Percentiles rank a stretch among this genome's conserved stretches.
These are phyloP conservation scores for Odontamblyopus lacepedii DNA, from an alignment of 2,797 vertebrate genomes.

Conservation along the genomic window DNA sequence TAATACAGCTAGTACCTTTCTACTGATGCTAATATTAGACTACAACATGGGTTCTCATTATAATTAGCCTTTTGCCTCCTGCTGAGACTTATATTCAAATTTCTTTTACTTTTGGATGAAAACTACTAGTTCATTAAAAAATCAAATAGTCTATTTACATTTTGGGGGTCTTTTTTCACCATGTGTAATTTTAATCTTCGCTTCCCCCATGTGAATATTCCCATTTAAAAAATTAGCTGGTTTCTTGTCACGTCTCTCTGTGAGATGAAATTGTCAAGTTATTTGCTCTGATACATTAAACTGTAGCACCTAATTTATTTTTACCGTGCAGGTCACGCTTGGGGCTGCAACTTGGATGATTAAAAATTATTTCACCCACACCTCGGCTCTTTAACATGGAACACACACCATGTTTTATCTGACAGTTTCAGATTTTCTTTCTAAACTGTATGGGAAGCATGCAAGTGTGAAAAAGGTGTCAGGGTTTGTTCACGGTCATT, in stretches of 20 bases:
- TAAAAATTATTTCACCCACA: slow-evolving; percentile 17
- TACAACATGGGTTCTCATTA: not conserved
- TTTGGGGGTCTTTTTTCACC: not conserved
- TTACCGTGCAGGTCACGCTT: not conserved
- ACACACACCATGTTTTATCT: slow-evolving; percentile 1
- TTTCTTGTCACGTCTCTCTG: slow-evolving; percentile 8
- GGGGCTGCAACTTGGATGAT: slow-evolving; percentile 6
- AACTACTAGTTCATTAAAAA: not conserved
- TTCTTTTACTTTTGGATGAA: not conserved
- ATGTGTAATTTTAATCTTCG: slow-evolving; percentile 18
- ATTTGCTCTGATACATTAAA: slow-evolving; percentile 21
- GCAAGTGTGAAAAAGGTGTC: slow-evolving; percentile 4
- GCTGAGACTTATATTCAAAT: not conserved
- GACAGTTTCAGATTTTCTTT: slow-evolving; percentile 7
- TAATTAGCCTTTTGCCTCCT: not conserved
- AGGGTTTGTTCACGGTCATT: slow-evolving; percentile 6
- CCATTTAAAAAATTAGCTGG: slow-evolving; percentile 11
- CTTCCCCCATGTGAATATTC: slow-evolving; percentile 23
- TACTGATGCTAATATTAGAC: not conserved
- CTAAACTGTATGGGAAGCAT: not conserved
- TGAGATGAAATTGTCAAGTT: slow-evolving; percentile 17
- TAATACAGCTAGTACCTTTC: not conserved
- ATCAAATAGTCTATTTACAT: not conserved
- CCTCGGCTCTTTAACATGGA: not conserved
- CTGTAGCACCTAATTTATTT: not conserved